Conservation (phyloP, 1,140 invertebrate genomes). For the Rhyacophila brunnea region DNA sequence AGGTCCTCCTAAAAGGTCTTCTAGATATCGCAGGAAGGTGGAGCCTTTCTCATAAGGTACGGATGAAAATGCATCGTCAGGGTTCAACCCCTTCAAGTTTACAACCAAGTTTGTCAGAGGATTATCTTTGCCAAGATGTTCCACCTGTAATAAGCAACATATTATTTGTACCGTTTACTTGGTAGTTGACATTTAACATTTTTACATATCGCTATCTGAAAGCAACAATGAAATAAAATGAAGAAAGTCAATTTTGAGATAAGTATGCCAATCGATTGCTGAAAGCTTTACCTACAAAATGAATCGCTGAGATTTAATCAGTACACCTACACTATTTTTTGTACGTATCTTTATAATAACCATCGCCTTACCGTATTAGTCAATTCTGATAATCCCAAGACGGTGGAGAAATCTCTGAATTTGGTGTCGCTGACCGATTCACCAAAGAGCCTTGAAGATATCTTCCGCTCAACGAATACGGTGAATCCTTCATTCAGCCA, state of each 20-base stretch:
- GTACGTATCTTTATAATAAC: no score
- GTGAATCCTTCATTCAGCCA: slow-evolving; percentile 98
- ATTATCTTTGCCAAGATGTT: slow-evolving; percentile 59
- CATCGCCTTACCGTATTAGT: slow-evolving; percentile 63
- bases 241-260: no score
- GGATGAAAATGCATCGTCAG: slow-evolving; percentile 87
- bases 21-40: slow-evolving; percentile 84
- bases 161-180: no score
- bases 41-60: slow-evolving; percentile 94
- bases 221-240: no score
- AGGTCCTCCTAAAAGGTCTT: slow-evolving; percentile 80
- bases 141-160: slow-evolving; percentile 38
- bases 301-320: no score
- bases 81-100: slow-evolving; percentile 77
- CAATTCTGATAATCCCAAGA: slow-evolving; percentile 73
- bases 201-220: no score
- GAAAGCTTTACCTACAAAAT: no score
- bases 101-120: slow-evolving; percentile 76
- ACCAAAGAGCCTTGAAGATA: slow-evolving; percentile 66
- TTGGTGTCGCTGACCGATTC: slow-evolving; percentile 44
- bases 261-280: no score
- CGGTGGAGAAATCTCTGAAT: slow-evolving; percentile 76
- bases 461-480: slow-evolving; percentile 88
- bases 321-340: no score
- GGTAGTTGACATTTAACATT: no score